phyloP scores from a whole-genome alignment of 2,888 invertebrate genomes.

The Loripinus fragilis region DNA sequence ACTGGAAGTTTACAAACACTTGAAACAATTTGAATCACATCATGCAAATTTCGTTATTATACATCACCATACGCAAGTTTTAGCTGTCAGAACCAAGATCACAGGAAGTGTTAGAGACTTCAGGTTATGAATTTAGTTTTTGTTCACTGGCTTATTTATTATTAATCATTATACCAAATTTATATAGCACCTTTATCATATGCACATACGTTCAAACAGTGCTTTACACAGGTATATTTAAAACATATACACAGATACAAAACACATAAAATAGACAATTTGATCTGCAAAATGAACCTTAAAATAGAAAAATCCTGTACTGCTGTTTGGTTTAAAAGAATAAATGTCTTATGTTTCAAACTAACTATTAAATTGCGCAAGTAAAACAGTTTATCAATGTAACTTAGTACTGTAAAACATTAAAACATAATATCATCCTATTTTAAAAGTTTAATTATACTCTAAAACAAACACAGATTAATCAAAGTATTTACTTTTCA shows the following conservation, averaged over 20 bases:
- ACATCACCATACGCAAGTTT: too few relatives aligned
- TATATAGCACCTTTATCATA: conserved; percentile 11
- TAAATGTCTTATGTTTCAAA: background rate
- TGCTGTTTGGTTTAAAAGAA: background rate
- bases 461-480: background rate
- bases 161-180: conserved; percentile 8
- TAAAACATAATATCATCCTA: background rate
- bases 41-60: too few relatives aligned
- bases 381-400: background rate
- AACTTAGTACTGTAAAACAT: background rate
- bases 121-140: too few relatives aligned
- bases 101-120: too few relatives aligned
- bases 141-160: too few relatives aligned
- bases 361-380: background rate
- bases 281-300: background rate
- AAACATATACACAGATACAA: background rate
- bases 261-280: background rate
- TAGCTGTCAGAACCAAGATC: too few relatives aligned
- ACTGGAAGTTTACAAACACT: too few relatives aligned
- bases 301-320: background rate
- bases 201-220: conserved; percentile 15
- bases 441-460: background rate
- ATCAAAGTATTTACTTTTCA: background rate
- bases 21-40: too few relatives aligned
- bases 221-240: background rate